Base-by-base conservation (phyloP, 2,797 vertebrate genomes). In the Cryptoblepharus egeriae region DNA sequence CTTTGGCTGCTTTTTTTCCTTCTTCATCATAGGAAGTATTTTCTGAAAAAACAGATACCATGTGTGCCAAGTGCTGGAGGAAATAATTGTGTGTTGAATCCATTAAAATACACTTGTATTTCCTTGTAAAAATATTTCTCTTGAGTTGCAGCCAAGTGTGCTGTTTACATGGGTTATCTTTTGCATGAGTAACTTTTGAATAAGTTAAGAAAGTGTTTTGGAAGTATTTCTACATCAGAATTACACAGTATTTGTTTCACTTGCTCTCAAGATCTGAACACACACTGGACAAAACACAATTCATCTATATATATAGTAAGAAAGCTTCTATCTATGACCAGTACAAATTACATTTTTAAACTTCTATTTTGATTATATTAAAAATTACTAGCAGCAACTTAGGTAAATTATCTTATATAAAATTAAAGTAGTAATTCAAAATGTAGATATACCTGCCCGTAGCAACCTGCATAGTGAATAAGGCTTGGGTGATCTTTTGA, bases 401-500 rank as follows among this genome's bases (percentile, higher is more conserved):
- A 79, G 77, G 15, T 30, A 20, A 82, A 72, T 49, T 67, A 16
- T 52, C 22, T 35, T 87, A 32, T 35, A 81, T 87, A 81, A 85
- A 26, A 52, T 68, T 77, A 79, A 78, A 68, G 45, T 13, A 63
- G 68, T 75, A 42, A 49, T 68, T 75, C 68, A 71, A 73, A 84
- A 78, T 22, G 4, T 65, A 82, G 84, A 55, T 93, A 90, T 96
- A 99, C 98, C 98, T 99, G 98, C 81, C 98, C 98, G 26, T 98
- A 97, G 88, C 97, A 97, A 2, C 96, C 98, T 16, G 98, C 97
- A 2, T 99, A 99, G 93, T 99, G 98, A 91, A 99, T 99, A 89
- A 99, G 96, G 91, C 98, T 99, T 86, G 98, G 98, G 89, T 98
- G 96, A 52, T 99, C 98, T 93, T 98, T 96, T 75, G 97, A 97